Conservation (phyloP, 2,113 vertebrate genomes). For the Dendrocopos noguchii region DNA sequence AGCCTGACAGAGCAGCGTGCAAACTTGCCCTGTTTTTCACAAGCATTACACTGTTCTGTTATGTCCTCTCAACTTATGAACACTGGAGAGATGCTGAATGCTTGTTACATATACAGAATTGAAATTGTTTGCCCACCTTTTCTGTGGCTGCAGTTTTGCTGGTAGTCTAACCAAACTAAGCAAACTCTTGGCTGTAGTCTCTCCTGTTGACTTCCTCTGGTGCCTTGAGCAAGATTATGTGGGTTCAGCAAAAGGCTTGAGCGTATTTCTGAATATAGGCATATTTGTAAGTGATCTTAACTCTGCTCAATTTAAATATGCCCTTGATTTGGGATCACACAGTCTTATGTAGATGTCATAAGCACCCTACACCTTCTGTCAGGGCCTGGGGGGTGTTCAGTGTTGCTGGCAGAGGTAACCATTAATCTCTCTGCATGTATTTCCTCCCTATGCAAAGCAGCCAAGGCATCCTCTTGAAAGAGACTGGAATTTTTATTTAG, state of each 20-base stretch:
- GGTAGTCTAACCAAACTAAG: accelerated
- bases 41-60: neutral
- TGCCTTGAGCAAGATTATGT: neutral
- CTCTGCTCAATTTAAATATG: accelerated
- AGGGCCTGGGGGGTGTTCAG: accelerated
- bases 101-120: neutral
- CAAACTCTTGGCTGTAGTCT: neutral
- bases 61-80: accelerated
- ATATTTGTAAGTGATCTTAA: neutral
- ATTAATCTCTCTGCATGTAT: neutral
- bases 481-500: neutral
- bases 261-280: neutral
- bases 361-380: neutral
- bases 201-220: neutral
- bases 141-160: neutral
- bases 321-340: neutral
- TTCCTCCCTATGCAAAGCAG: neutral
- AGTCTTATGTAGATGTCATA: neutral
- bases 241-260: neutral
- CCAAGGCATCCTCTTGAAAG: neutral
- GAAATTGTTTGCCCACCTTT: neutral
- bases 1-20: neutral
- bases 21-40: neutral
- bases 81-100: neutral
- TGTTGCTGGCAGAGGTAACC: neutral